A percentile compares a stretch with the other conserved stretches of the same genome.
Evolutionary conservation across 2,888 invertebrate species (phyloP).

Genomic region (Netelia inedita): DNA sequence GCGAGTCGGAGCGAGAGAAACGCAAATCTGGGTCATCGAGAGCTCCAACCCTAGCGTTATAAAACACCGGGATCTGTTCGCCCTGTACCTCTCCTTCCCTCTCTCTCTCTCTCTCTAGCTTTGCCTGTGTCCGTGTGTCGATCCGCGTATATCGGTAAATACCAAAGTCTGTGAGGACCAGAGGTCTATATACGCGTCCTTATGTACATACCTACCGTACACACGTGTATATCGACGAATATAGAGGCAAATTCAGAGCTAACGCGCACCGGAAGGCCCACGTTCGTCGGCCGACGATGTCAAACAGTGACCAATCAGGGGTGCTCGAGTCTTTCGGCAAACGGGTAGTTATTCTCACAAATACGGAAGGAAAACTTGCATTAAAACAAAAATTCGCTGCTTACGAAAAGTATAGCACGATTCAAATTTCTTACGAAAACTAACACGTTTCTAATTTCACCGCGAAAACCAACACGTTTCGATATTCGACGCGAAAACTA

Average conservation of each 20-base stretch:
- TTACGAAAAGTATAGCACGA: no score
- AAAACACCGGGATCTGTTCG: conserved; percentile 62
- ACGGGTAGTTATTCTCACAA: no score
- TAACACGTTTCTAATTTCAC: no score
- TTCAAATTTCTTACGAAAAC: no score
- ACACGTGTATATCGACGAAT: background rate
- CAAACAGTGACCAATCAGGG: no score
- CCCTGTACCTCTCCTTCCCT: conserved; percentile 32
- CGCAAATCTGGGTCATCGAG: conserved; percentile 66
- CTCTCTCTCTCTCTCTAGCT: conserved; percentile 25
- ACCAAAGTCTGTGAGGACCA: conserved; percentile 45
- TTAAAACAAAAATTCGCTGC: no score
- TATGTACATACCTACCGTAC: background rate
- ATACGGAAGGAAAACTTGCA: no score
- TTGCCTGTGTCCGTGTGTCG: background rate
- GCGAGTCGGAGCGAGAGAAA: conserved; percentile 21
- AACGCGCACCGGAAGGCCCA: no score
- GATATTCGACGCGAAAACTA: no score
- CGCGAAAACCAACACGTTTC: no score
- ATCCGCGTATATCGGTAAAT: conserved; percentile 55
- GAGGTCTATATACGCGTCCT: conserved; percentile 16
- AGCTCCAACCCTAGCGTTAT: conserved; percentile 60
- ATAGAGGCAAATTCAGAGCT: background rate
- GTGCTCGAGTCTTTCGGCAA: no score
- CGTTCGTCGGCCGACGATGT: no score